phyloP scores from a whole-genome alignment of 2,113 vertebrate genomes.

The Stictonetta naevosa region DNA sequence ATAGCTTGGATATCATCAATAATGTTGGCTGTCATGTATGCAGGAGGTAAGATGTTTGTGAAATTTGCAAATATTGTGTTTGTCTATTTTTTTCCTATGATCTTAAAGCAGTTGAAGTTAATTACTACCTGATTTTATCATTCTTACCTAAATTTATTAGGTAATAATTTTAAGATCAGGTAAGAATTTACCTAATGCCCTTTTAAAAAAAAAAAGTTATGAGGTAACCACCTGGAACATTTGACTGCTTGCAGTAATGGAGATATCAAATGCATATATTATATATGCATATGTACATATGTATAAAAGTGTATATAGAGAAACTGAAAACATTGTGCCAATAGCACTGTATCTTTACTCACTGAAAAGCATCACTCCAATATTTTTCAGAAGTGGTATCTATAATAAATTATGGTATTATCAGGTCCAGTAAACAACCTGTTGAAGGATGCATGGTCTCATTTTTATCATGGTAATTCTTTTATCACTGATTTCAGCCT shows the following conservation, averaged over 20 bases:
- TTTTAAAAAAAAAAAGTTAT: neutral
- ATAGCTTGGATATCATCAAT: conserved; percentile 98
- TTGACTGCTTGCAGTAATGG: neutral
- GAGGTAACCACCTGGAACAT: neutral
- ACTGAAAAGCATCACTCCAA: neutral
- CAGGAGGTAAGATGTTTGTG: conserved; percentile 86
- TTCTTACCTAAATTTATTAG: neutral
- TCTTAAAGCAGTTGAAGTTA: neutral
- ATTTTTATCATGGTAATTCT: neutral
- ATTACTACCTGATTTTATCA: neutral
- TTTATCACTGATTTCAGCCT: neutral
- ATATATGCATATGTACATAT: neutral
- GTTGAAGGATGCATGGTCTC: neutral
- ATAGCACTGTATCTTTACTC: neutral
- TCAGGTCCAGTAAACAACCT: neutral
- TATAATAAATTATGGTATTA: neutral
- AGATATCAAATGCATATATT: neutral
- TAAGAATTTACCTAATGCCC: neutral
- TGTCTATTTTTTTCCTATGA: no score
- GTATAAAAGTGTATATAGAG: neutral
- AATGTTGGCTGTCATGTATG: conserved; percentile 99
- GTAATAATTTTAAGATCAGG: no score
- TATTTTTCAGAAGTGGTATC: neutral
- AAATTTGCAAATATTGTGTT: neutral
- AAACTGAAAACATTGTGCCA: neutral